Conservation (phyloP, 1,140 invertebrate species). For the Aphelenchoides besseyi region DNA sequence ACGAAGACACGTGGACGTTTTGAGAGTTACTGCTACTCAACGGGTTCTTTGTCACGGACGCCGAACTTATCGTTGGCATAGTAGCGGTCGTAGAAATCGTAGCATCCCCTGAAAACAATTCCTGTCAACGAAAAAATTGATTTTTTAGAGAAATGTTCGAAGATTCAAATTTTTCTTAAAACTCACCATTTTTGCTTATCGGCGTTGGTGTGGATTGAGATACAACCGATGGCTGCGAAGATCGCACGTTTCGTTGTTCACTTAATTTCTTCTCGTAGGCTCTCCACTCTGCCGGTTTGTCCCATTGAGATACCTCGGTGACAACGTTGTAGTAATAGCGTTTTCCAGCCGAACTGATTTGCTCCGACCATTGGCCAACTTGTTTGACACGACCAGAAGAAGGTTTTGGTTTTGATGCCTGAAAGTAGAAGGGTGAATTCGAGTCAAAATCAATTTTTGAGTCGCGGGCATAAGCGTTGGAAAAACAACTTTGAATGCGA, state of each 20-base stretch:
- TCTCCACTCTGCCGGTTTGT: constrained; percentile 46
- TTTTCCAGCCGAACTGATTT: constrained; percentile 42
- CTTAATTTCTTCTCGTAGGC: constrained; percentile 27
- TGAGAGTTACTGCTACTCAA: too few relatives aligned
- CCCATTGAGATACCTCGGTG: constrained; percentile 47
- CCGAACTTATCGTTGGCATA: too few relatives aligned
- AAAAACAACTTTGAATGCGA: too few relatives aligned
- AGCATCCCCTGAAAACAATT: too few relatives aligned
- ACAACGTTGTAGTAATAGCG: constrained; percentile 48
- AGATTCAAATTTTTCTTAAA: neutral
- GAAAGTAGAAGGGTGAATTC: constrained; percentile 2
- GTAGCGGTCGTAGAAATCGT: too few relatives aligned
- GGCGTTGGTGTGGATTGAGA: neutral
- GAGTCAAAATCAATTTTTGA: too few relatives aligned
- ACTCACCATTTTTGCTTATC: neutral
- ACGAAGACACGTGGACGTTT: too few relatives aligned
- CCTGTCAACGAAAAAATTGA: too few relatives aligned
- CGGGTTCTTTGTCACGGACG: too few relatives aligned
- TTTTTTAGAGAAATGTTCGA: neutral
- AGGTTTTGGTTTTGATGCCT: neutral
- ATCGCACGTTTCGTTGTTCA: neutral
- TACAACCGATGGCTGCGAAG: neutral
- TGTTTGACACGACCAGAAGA: neutral
- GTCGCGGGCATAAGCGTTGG: too few relatives aligned
- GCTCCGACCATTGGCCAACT: constrained; percentile 41